Evolutionary conservation across 2,888 invertebrate species (phyloP).

Genomic region (Glaucopsyche alexis): DNA sequence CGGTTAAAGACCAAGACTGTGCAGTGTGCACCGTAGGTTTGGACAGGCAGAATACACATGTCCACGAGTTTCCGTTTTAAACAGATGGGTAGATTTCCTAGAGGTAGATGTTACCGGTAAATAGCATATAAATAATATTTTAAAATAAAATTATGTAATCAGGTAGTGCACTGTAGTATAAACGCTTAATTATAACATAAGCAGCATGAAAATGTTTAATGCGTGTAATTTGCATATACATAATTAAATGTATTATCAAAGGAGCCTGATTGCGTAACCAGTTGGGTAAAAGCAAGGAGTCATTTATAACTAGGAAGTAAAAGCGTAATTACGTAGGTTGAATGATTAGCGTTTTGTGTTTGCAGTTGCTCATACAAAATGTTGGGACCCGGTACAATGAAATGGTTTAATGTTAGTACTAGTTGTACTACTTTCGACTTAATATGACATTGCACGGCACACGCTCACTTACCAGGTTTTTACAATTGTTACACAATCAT

Average conservation of each 20-base stretch:
- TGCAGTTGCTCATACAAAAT: slow-evolving; percentile 22
- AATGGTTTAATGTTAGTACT: background rate
- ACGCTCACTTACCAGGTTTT: background rate
- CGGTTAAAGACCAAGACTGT: too few relatives aligned
- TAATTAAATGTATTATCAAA: slow-evolving; percentile 40
- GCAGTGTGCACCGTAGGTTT: too few relatives aligned
- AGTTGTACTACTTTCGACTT: slow-evolving; percentile 14
- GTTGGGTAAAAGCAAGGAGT: slow-evolving; percentile 27
- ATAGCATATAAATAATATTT: too few relatives aligned
- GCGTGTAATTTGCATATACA: slow-evolving; percentile 39
- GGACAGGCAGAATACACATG: too few relatives aligned
- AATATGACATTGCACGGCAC: background rate
- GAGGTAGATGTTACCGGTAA: too few relatives aligned
- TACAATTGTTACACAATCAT: background rate
- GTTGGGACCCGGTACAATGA: background rate
- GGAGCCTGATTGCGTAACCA: slow-evolving; percentile 37
- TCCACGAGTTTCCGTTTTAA: too few relatives aligned
- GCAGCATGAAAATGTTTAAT: slow-evolving; percentile 7
- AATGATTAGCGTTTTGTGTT: slow-evolving; percentile 28
- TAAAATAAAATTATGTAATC: background rate
- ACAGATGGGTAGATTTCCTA: too few relatives aligned
- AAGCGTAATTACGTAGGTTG: slow-evolving; percentile 28
- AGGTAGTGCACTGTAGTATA: background rate
- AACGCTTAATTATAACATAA: background rate
- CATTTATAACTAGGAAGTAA: slow-evolving; percentile 29